A percentile compares a stretch with the other conserved stretches of the same genome.
These are phyloP conservation scores for Haplochromis burtoni DNA, from an alignment of 2,113 vertebrate genomes.

Conservation along the genomic window DNA sequence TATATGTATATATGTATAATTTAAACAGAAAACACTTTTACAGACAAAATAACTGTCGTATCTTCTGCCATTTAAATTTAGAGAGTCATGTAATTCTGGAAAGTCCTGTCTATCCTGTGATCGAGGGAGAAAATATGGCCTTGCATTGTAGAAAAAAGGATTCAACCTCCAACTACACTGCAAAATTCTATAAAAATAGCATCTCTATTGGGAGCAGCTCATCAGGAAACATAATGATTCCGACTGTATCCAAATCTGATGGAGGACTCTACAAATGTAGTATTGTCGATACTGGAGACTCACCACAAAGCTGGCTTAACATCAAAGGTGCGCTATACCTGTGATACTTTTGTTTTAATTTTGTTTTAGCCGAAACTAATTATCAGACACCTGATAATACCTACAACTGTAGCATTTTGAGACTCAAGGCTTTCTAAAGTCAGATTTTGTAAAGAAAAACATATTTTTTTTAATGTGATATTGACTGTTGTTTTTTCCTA, in stretches of 20 bases:
- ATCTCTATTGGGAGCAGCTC: not conserved
- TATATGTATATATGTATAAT: rapidly evolving
- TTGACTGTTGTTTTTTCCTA: not conserved
- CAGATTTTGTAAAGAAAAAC: not conserved
- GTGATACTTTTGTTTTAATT: not conserved
- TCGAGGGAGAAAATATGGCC: not conserved
- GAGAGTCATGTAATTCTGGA: not conserved
- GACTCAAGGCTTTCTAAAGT: not conserved
- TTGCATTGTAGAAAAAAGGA: not conserved
- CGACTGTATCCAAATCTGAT: not conserved
- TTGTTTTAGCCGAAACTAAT: not conserved
- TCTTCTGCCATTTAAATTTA: not conserved
- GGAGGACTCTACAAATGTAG: not conserved
- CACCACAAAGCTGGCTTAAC: not conserved
- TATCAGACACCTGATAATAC: not conserved
- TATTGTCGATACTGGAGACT: not conserved
- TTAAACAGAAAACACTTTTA: not conserved
- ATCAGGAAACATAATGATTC: not conserved
- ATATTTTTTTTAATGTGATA: not conserved
- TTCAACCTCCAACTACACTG: not conserved
- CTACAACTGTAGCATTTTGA: not conserved
- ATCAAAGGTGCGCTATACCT: not conserved
- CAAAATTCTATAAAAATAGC: rapidly evolving
- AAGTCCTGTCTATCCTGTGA: not conserved
- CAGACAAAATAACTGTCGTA: not conserved